Percentiles rank a stretch among this genome's conserved stretches.
Conservation (phyloP, 2,797 vertebrate species). For the Pelobates cultripes region DNA sequence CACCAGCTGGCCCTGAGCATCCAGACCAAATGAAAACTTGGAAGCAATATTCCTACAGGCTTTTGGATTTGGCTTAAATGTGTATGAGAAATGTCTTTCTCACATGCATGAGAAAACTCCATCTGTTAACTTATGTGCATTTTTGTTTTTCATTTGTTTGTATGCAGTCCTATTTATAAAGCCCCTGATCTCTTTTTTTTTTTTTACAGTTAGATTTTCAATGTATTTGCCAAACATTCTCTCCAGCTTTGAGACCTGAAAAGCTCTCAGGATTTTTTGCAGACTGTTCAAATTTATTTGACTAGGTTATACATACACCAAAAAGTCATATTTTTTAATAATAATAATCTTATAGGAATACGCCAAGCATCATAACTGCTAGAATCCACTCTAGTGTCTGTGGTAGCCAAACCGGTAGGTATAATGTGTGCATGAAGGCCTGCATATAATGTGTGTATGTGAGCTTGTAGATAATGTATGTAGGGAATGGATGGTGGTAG, state of each 20-base stretch:
- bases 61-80: constrained; percentile 28
- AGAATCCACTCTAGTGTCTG: too few relatives aligned
- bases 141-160: constrained; percentile 47
- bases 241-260: constrained; percentile 35
- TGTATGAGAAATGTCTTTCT: constrained; percentile 39
- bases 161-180: constrained; percentile 43
- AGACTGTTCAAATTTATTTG: constrained; percentile 31
- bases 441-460: too few relatives aligned
- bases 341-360: background rate
- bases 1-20: constrained; percentile 45
- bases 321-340: constrained; percentile 6
- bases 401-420: too few relatives aligned
- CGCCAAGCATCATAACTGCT: too few relatives aligned
- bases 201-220: constrained; percentile 4
- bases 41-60: constrained; percentile 11
- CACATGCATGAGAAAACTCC: constrained; percentile 30
- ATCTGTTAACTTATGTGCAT: constrained; percentile 48
- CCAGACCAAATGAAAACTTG: constrained; percentile 31
- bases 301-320: constrained; percentile 6
- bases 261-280: constrained; percentile 38
- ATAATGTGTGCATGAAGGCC: too few relatives aligned
- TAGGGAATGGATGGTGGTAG: too few relatives aligned
- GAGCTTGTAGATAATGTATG: too few relatives aligned
- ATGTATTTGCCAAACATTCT: constrained; percentile 27
- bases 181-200: constrained; percentile 2